phyloP scores from a whole-genome alignment of 2,888 invertebrate genomes.

The Ptychoptera albimana region DNA sequence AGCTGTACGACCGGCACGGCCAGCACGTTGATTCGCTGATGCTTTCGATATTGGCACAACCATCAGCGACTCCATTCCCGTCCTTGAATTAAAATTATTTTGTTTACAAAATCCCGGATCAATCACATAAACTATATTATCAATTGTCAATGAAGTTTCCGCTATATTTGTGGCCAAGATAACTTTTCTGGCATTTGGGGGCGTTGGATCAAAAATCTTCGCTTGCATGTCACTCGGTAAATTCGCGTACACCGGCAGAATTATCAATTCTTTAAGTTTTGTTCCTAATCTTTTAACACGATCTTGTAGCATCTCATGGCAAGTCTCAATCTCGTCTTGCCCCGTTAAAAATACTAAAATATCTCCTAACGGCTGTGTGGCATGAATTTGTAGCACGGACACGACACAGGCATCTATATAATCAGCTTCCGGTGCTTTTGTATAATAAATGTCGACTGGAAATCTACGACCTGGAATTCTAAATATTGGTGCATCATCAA shows the following conservation, averaged over 20 bases:
- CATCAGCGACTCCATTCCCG: conserved; percentile 96
- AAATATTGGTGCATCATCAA: conserved; percentile 97
- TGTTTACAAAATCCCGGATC: conserved; percentile 99
- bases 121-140: conserved; percentile 96
- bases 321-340: conserved; percentile 81
- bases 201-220: conserved; percentile 96
- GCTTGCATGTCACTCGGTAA: conserved; percentile 98
- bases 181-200: conserved; percentile 90
- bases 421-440: conserved; percentile 98
- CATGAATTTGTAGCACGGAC: conserved; percentile 93
- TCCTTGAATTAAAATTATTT: conserved; percentile 93
- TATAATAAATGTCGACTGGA: conserved; percentile 95
- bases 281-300: conserved; percentile 82
- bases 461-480: conserved; percentile 93
- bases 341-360: conserved; percentile 93
- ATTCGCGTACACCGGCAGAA: conserved; percentile 95
- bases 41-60: conserved; percentile 98
- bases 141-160: conserved; percentile 96
- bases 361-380: conserved; percentile 92
- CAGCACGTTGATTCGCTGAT: conserved; percentile 95
- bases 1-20: conserved; percentile 87
- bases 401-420: conserved; percentile 98
- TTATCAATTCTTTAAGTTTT: conserved; percentile 80
- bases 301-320: conserved; percentile 78
- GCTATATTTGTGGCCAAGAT: conserved; percentile 98